Conservation (phyloP, 2,888 invertebrate genomes). For the Aromia moschata region DNA sequence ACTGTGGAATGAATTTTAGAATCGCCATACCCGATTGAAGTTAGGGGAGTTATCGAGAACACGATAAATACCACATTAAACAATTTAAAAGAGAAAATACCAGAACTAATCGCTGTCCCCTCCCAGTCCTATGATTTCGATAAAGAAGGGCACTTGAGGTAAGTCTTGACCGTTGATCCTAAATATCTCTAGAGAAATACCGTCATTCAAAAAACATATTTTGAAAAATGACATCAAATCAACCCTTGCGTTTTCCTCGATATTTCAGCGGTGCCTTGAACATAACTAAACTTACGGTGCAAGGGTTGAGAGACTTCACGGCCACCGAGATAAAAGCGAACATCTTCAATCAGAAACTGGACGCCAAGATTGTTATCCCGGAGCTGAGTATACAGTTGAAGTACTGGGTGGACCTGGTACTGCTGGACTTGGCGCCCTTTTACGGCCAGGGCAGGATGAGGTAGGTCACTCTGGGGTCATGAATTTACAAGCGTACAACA, state of each 20-base stretch:
- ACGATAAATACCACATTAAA: conserved; percentile 26
- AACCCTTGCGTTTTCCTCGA: too few relatives aligned
- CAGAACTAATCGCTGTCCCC: conserved; percentile 18
- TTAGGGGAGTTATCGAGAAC: conserved; percentile 15
- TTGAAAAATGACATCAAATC: too few relatives aligned
- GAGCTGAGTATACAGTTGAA: conserved; percentile 27
- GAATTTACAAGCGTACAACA: too few relatives aligned
- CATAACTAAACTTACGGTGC: conserved; percentile 19
- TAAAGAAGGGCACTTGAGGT: conserved; percentile 1
- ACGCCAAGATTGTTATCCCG: conserved; percentile 28
- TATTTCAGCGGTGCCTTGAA: conserved; percentile 33
- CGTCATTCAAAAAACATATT: too few relatives aligned
- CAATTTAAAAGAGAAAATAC: conserved; percentile 11
- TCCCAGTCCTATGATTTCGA: conserved; percentile 11
- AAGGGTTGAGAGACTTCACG: conserved; percentile 31
- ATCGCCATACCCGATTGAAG: neutral
- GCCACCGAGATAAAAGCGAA: conserved; percentile 24
- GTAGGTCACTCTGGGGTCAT: too few relatives aligned
- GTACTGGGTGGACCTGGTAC: conserved; percentile 27
- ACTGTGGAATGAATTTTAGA: too few relatives aligned
- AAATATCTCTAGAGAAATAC: too few relatives aligned
- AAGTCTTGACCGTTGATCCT: too few relatives aligned
- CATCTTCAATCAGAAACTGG: conserved; percentile 15
- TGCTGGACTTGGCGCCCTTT: conserved; percentile 32
- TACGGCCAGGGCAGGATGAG: conserved; percentile 35